Percentiles rank a stretch among this genome's conserved stretches.
phyloP scores from a whole-genome alignment of 2,888 invertebrate species.

The Anthophora plumipes region DNA sequence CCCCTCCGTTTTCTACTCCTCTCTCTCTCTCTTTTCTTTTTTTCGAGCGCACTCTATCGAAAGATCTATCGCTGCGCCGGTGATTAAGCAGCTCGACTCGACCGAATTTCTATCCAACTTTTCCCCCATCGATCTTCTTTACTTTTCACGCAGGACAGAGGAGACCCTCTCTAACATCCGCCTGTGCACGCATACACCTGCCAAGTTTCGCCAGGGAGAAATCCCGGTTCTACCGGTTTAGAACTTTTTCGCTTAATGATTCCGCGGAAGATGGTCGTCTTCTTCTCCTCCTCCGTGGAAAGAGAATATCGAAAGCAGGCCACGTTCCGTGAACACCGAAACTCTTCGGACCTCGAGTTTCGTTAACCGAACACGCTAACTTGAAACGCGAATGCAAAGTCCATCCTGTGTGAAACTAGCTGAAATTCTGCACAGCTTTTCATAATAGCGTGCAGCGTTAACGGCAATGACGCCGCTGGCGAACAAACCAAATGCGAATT shows the following conservation, averaged over 20 bases:
- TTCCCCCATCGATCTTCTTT: not conserved
- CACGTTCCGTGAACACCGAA: slow-evolving; percentile 3
- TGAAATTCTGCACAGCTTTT: not conserved
- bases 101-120: not conserved
- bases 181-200: too few relatives aligned
- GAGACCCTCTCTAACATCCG: not conserved
- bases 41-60: not conserved
- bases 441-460: slow-evolving; percentile 18
- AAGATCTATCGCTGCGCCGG: not conserved
- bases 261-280: not conserved
- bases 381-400: not conserved
- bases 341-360: slow-evolving; percentile 32
- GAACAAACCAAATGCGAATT: not conserved
- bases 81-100: slow-evolving; percentile 1
- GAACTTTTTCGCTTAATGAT: slow-evolving; percentile 14
- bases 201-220: not conserved
- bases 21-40: not conserved
- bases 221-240: not conserved
- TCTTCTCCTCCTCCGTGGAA: not conserved
- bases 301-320: slow-evolving; percentile 10
- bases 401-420: not conserved
- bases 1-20: too few relatives aligned
- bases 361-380: slow-evolving; percentile 14
- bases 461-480: slow-evolving; percentile 19
- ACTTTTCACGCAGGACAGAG: too few relatives aligned